Conservation (phyloP, 1,140 invertebrate genomes). For the Heliconius himera region DNA sequence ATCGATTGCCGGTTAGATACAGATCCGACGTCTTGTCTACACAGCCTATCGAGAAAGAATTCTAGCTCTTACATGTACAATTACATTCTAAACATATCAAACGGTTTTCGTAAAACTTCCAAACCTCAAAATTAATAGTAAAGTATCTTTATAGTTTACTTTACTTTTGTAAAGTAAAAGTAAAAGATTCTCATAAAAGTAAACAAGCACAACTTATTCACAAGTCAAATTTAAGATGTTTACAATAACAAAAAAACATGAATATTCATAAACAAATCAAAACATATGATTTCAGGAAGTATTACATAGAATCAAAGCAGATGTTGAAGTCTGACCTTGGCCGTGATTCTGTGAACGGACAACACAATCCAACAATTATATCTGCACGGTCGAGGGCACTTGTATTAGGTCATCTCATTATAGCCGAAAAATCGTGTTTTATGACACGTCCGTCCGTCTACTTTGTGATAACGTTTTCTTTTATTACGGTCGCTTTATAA, state of each 20-base stretch:
- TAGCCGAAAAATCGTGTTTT: slow-evolving; percentile 6
- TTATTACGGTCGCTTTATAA: not conserved
- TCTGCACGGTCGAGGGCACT: slow-evolving; percentile 58
- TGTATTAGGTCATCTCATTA: slow-evolving; percentile 27
- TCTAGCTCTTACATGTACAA: not conserved
- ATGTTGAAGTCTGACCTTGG: slow-evolving; percentile 65
- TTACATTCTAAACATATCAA: not conserved
- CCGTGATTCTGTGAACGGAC: slow-evolving; percentile 66
- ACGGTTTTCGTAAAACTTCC: not conserved
- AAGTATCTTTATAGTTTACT: no score
- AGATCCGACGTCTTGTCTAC: slow-evolving; percentile 52
- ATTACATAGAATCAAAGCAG: slow-evolving; percentile 43
- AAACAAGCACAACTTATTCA: not conserved
- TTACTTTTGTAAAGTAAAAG: no score
- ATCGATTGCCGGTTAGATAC: slow-evolving; percentile 71
- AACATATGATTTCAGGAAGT: slow-evolving; percentile 1
- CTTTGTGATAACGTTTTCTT: not conserved
- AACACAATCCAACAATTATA: slow-evolving; percentile 72
- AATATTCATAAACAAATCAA: slow-evolving; percentile 18
- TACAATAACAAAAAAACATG: not conserved
- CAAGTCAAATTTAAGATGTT: not conserved
- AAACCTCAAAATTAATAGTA: not conserved
- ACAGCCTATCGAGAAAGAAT: slow-evolving; percentile 45
- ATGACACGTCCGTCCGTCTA: not conserved
- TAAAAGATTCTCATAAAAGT: no score